Evolutionary conservation across 2,113 vertebrate genomes (phyloP), one percentile per base, ranked within the genome.

Genomic region (Brachyistius frenatus): DNA sequence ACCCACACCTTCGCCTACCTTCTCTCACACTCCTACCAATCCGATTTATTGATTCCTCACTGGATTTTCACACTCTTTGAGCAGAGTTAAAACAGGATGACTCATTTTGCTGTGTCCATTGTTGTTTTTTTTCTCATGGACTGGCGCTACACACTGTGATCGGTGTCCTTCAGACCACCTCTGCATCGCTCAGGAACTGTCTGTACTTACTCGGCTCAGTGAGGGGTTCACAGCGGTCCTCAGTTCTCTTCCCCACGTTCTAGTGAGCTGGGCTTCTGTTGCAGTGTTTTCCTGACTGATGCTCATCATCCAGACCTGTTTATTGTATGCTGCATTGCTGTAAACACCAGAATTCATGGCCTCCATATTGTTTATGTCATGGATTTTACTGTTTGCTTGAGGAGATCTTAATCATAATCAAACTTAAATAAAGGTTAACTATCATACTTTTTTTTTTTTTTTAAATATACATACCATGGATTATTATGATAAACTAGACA

Each of bases 91-190:
- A 85, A 62, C 47, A 52, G 76, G 64, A 83, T 83, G 86, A 89
- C 15, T 90, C 83, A 87, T 77, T 88, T 78, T 9, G 14, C 63
- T 0, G 39, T 66, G 74, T 72, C 54, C 65, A 66, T 82, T 88
- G 82, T 80, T 88, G n/a, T 74, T 83, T 33, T 67, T 68, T 33
- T 1, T 65, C 23, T 23, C 33, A 2, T 63, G 78, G 66, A 3
- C 35, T 30, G 16, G 36, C 16, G 46, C 36, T 49, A 30, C 15
- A 72, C 60, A 39, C 63, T 53, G 74, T 81, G 65, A 83, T 46
- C 39, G 32, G 41, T 70, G 87, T 90, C 89, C 89, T 91, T 93
- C 74, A 80, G 74, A 75, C 81, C 78, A 77, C 87, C 88, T 91
- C 86, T 90, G 83, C 87, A 47, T 68, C 61, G 76, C 85, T 72